Conservation (phyloP, 2,113 vertebrate genomes). For the Arizona elegans region DNA sequence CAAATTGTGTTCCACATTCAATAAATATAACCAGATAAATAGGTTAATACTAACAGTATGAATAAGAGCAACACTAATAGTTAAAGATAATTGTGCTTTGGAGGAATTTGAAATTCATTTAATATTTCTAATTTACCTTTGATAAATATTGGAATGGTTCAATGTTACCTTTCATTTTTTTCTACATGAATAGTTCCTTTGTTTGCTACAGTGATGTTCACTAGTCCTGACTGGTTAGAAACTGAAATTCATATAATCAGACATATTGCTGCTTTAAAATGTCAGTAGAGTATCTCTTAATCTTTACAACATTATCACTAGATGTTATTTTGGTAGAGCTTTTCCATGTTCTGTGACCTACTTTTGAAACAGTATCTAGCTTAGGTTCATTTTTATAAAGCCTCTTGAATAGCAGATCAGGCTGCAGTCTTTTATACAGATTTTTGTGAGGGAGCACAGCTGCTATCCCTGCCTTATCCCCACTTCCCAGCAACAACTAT, state of each 20-base stretch:
- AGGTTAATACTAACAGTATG: background rate
- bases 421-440: background rate
- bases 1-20: background rate
- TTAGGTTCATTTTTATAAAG: conserved; percentile 41
- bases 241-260: conserved; percentile 49
- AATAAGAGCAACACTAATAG: background rate
- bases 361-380: conserved; percentile 42
- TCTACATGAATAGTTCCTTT: conserved; percentile 63
- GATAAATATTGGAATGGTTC: conserved; percentile 49
- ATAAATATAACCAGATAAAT: background rate
- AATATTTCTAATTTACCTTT: conserved; percentile 51
- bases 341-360: conserved; percentile 44
- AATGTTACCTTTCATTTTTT: conserved; percentile 56
- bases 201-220: conserved; percentile 66
- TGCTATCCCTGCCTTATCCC: background rate
- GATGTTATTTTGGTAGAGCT: conserved; percentile 39
- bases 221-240: conserved; percentile 64
- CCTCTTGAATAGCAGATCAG: conserved; percentile 25
- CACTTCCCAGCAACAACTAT: background rate
- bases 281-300: conserved; percentile 40
- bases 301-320: conserved; percentile 48
- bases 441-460: background rate
- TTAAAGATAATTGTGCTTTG: background rate
- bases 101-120: conserved; percentile 46
- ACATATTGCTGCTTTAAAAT: conserved; percentile 46